Conservation (phyloP, 2,113 vertebrate species). For the Zingel zingel region DNA sequence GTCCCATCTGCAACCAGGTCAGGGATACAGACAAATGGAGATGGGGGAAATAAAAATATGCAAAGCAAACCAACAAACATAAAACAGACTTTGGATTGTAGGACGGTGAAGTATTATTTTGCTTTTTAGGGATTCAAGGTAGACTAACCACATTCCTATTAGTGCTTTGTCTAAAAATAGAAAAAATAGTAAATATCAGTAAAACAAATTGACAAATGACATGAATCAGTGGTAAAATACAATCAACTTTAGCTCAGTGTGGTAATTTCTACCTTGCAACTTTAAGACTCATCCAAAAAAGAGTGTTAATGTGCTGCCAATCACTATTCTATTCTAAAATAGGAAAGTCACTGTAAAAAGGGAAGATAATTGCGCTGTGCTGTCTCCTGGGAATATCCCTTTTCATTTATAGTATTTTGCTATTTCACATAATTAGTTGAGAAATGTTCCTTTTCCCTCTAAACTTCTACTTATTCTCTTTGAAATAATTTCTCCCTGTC, state of each 20-base stretch:
- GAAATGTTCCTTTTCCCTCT: conserved; percentile 44
- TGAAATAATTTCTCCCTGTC: conserved; percentile 36
- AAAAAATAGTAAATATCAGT: not conserved
- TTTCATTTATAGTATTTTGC: conserved; percentile 43
- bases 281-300: not conserved
- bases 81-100: not conserved
- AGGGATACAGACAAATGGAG: conserved; percentile 53
- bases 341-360: not conserved
- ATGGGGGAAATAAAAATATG: conserved; percentile 2
- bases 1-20: conserved; percentile 95
- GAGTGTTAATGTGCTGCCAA: not conserved
- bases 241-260: not conserved
- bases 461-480: conserved; percentile 55
- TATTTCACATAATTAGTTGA: conserved; percentile 53
- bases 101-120: not conserved
- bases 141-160: not conserved
- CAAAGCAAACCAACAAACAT: conserved; percentile 5
- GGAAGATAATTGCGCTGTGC: conserved; percentile 28
- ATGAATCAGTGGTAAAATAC: not conserved
- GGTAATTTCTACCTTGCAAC: not conserved
- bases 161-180: conserved; percentile 18
- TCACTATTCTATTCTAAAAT: no score
- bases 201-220: not conserved
- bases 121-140: not conserved
- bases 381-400: conserved; percentile 11